Evolutionary conservation across 2,888 invertebrate genomes (phyloP).

Genomic region (Amphipyra tragopoginis): DNA sequence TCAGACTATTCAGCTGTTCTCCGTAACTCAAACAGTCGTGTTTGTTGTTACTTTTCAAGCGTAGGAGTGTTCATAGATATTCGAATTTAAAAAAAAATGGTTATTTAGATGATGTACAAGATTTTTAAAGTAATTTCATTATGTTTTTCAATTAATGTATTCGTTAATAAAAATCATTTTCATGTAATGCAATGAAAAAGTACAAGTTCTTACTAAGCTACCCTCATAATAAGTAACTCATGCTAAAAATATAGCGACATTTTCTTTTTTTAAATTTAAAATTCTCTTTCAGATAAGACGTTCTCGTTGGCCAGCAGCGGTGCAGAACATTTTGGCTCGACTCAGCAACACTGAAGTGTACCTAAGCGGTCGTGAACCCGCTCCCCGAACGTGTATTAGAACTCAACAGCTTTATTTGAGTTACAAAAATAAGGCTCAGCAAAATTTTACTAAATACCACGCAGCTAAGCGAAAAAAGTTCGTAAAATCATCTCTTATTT

Average conservation of each 20-base stretch:
- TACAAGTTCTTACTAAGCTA: slow-evolving; percentile 11
- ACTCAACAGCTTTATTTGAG: slow-evolving; percentile 58
- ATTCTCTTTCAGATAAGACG: slow-evolving; percentile 65
- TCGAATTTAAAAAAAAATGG: slow-evolving; percentile 6
- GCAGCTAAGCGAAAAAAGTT: slow-evolving; percentile 8
- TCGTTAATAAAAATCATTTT: no score
- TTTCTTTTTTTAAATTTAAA: slow-evolving; percentile 53
- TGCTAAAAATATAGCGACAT: slow-evolving; percentile 29
- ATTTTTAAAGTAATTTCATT: no score
- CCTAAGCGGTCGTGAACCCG: slow-evolving; percentile 73
- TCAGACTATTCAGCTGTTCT: slow-evolving; percentile 52
- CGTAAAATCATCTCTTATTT: background rate
- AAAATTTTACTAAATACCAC: slow-evolving; percentile 23
- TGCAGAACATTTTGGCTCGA: slow-evolving; percentile 71
- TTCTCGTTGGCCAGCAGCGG: slow-evolving; percentile 63
- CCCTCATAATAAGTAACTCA: slow-evolving; percentile 39
- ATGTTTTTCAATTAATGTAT: no score
- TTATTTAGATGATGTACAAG: background rate
- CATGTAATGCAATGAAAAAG: no score
- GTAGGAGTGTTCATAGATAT: background rate
- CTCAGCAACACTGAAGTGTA: slow-evolving; percentile 69
- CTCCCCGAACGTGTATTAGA: slow-evolving; percentile 60
- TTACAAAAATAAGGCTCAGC: slow-evolving; percentile 53
- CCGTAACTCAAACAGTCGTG: slow-evolving; percentile 29
- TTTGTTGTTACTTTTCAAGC: slow-evolving; percentile 40